Base-by-base conservation (phyloP, 2,113 vertebrate species). In the Coracopsis vasa region DNA sequence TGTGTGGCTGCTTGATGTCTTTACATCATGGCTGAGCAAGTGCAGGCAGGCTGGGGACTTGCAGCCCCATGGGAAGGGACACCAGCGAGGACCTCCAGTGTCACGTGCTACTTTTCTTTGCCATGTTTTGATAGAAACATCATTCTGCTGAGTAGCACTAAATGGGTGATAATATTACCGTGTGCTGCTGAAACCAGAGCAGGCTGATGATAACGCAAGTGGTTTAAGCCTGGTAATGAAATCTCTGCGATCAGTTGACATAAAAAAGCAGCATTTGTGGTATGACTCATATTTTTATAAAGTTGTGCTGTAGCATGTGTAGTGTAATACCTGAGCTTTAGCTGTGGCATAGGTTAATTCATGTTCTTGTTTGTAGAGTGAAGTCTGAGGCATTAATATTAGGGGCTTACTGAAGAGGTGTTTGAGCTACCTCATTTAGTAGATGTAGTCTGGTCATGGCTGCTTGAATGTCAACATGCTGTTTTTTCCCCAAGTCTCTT, bases 351-450 rank as follows among this genome's bases (percentile, higher is more conserved):
- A 13, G 39, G 27, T 18, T 94, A 47, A 21, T 81, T 66, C 5
- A 0, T 81, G 44, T 56, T 84, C 39, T 65, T 67, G 33, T 78
- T 29, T 79, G 69, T 54, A 48, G 50, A 44, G 24, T 33, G 15
- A 48, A 83, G 61, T 37, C 71, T 80, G 48, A 2, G 4, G 23
- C 19, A 10, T 66, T 91, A 92, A 33, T 29, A 3, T 10, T 10
- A 86, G 62, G 31, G 11, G 2, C 77, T 8, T 28, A 24, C 11
- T 3, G 2, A 60, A 48, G 45, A 47, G 54, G 7, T 79, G 62
- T 58, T 51, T 0, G 3, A 70, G 31, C 24, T 54, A 2, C 8
- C 31, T 92, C 0, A 0, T 14, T 51, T 51, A 64, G 44, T 19
- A 16, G 14, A 23, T 73, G 18, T 33, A 35, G 29, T 41, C 60